Conservation (phyloP, 2,888 invertebrate species). For the Nemotelus pantherinus region DNA sequence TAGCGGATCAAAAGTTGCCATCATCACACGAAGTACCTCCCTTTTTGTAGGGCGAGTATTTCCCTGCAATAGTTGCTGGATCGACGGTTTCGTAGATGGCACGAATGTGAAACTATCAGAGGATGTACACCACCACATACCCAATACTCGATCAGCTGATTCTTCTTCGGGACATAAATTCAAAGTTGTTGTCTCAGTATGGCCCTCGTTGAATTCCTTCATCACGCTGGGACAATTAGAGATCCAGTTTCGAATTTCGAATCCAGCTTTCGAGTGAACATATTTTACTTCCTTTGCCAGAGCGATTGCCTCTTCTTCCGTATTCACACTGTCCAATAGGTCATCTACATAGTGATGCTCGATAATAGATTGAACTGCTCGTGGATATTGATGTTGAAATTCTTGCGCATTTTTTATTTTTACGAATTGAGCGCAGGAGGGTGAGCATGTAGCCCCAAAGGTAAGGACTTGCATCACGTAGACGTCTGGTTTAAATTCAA, state of each 20-base stretch:
- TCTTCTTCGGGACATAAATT: background rate
- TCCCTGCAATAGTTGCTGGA: no score
- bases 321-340: background rate
- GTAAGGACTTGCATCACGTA: no score
- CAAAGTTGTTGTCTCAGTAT: background rate
- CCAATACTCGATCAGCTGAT: background rate
- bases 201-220: background rate
- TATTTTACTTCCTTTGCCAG: no score
- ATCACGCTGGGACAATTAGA: background rate
- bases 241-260: background rate
- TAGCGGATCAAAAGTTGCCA: background rate
- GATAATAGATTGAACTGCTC: conserved; percentile 1
- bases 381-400: background rate
- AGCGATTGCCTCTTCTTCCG: background rate
- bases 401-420: background rate
- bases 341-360: background rate
- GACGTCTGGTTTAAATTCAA: no score
- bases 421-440: no score
- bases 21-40: no score
- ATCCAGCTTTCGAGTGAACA: no score
- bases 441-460: no score
- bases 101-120: no score
- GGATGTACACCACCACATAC: background rate
- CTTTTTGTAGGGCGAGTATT: no score
- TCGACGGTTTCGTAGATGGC: no score